Conservation (phyloP, 1,140 invertebrate genomes). For the Sminthurides bifidus region DNA sequence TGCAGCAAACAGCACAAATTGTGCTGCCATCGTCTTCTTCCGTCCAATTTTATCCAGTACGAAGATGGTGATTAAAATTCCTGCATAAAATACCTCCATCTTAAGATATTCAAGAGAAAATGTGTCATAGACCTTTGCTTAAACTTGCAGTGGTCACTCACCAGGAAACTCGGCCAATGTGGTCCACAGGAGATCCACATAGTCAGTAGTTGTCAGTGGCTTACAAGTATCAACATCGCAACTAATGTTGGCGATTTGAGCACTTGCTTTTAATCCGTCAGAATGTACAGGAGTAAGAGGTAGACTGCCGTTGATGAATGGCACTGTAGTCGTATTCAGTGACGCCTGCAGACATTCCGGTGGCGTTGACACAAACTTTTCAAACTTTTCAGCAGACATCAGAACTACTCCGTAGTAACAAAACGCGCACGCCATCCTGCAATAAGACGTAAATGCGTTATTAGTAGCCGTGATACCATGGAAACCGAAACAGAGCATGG, state of each 20-base stretch:
- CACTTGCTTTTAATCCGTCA: neutral
- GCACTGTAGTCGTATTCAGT: no score
- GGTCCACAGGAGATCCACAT: slow-evolving; percentile 86
- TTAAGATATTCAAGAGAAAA: no score
- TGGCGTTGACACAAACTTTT: slow-evolving; percentile 36
- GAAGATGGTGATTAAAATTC: slow-evolving; percentile 81
- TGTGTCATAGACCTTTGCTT: no score
- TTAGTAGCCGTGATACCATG: no score
- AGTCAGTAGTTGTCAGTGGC: slow-evolving; percentile 64
- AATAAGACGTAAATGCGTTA: neutral
- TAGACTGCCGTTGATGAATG: no score
- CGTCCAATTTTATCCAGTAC: slow-evolving; percentile 81
- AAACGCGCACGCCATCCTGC: slow-evolving; percentile 83
- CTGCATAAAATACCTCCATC: slow-evolving; percentile 43
- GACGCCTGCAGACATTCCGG: slow-evolving; percentile 18
- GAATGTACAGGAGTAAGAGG: no score
- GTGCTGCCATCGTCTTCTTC: slow-evolving; percentile 87
- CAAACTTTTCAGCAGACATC: slow-evolving; percentile 88
- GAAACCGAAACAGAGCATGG: no score
- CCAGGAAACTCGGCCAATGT: slow-evolving; percentile 91
- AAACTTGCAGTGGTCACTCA: no score
- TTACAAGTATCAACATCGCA: slow-evolving; percentile 8
- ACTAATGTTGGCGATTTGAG: neutral
- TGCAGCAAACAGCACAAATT: slow-evolving; percentile 73
- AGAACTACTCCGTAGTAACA: slow-evolving; percentile 92